Base-by-base conservation (phyloP, 2,113 vertebrate genomes). In the Enhydra lutris region DNA sequence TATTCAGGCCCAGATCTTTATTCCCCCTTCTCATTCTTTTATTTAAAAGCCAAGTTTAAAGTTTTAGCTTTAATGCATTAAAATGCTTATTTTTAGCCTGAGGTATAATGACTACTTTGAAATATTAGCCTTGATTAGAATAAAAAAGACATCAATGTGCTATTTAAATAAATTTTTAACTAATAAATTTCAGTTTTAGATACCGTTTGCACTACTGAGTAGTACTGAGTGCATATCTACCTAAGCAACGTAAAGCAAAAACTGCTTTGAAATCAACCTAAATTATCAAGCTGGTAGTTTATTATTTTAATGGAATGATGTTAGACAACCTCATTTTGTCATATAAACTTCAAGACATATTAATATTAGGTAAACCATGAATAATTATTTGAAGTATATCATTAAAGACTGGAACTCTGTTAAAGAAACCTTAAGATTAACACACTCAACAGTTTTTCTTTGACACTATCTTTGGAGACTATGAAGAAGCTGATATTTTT, bases 401-500 rank as follows among this genome's bases (percentile, higher is more conserved):
- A n/a, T 4, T 83, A 39, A 85, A 89, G 12, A 83, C 26, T 23
- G 47, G 20, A 91, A 63, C 9, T 61, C 55, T 59, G 11, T 31
- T 17, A 45, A 67, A 65, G 26, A 69, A 82, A n/a, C 1, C 13
- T 57, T 10, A 94, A 67, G 78, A 34, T 34, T 31, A 86, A 59
- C 39, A 74, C 4, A 42, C 1, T 14, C 31, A 29, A 4, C 7
- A 59, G 31, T 20, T 50, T 76, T 15, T 52, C 18, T 67, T 94
- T 59, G 36, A 71, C 0, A 95, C 15, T 93, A 83, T 69, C 94
- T 96, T 84, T 69, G 65, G 78, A 82, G 24, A 84, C 55, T 89
- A 24, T 2, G 24, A 83, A 94, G 57, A 74, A 96, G 89, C 78
- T 87, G 80, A 89, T 18, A 17, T 91, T 97, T 93, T 94, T 96